Evolutionary conservation across 2,888 invertebrate species (phyloP).

Genomic region (Masnerella sp.): DNA sequence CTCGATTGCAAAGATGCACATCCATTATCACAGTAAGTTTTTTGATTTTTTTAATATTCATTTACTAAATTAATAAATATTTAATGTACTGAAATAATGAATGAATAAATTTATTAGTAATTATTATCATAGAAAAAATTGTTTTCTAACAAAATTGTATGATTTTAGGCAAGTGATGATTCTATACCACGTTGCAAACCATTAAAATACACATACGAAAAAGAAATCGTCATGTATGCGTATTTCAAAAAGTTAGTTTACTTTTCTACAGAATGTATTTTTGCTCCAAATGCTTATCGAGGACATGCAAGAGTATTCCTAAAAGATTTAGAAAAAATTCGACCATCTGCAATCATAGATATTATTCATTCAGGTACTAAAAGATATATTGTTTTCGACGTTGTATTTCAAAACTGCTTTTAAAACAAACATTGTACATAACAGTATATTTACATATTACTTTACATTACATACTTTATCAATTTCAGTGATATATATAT

Average conservation of each 20-base stretch:
- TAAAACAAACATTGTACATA: neutral
- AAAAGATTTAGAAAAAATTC: slow-evolving; percentile 96
- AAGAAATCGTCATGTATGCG: slow-evolving; percentile 99
- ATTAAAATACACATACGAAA: slow-evolving; percentile 98
- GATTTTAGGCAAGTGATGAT: slow-evolving; percentile 85
- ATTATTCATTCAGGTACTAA: slow-evolving; percentile 90
- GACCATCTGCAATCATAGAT: slow-evolving; percentile 94
- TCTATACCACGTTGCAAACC: slow-evolving; percentile 96
- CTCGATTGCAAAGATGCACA: slow-evolving; percentile 94
- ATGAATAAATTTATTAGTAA: neutral
- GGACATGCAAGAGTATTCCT: slow-evolving; percentile 93
- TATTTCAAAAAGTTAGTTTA: slow-evolving; percentile 97
- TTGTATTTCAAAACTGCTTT: slow-evolving; percentile 10
- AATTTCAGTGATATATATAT: neutral
- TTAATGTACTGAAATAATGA: neutral
- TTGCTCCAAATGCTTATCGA: slow-evolving; percentile 98
- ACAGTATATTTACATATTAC: slow-evolving; percentile 17
- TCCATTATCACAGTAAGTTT: slow-evolving; percentile 88
- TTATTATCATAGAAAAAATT: neutral
- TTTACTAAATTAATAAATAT: neutral
- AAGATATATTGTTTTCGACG: neutral
- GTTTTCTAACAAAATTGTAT: neutral
- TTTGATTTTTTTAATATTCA: neutral
- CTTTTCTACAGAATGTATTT: slow-evolving; percentile 99
- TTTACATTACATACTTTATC: neutral